Conservation (phyloP, 2,888 invertebrate genomes). For the Cecidostiba fungosa region DNA sequence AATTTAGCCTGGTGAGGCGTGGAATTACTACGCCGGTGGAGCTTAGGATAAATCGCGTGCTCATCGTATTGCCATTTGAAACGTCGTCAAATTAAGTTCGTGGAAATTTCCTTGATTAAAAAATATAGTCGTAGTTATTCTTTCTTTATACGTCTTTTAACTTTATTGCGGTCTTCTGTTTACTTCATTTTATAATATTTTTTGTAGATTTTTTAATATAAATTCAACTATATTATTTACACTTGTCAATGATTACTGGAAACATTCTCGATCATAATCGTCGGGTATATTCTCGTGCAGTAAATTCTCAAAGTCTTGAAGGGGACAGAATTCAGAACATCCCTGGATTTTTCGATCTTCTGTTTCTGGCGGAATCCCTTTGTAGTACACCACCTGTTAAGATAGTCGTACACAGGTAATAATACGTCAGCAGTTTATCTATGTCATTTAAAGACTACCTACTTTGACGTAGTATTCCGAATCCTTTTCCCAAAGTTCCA, state of each 20-base stretch:
- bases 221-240: too few species aligned
- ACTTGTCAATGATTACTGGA: background rate
- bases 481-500: constrained; percentile 71
- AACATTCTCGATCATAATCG: constrained; percentile 74
- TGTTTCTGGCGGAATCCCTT: constrained; percentile 78
- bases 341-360: constrained; percentile 79
- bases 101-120: background rate
- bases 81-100: background rate
- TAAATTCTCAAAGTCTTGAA: constrained; percentile 80
- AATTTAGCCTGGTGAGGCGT: background rate
- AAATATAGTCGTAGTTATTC: background rate
- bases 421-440: background rate
- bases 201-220: too few species aligned
- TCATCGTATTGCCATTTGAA: background rate
- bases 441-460: background rate
- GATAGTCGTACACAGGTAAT: background rate
- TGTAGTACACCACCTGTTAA: constrained; percentile 33
- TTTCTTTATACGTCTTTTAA: too few species aligned
- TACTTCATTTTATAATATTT: too few species aligned
- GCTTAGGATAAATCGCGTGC: background rate
- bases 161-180: too few species aligned
- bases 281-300: constrained; percentile 80
- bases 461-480: constrained; percentile 71
- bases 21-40: background rate
- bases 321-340: constrained; percentile 81